Evolutionary conservation across 2,797 vertebrate species (phyloP).

Genomic region (Malurus leucopterus): DNA sequence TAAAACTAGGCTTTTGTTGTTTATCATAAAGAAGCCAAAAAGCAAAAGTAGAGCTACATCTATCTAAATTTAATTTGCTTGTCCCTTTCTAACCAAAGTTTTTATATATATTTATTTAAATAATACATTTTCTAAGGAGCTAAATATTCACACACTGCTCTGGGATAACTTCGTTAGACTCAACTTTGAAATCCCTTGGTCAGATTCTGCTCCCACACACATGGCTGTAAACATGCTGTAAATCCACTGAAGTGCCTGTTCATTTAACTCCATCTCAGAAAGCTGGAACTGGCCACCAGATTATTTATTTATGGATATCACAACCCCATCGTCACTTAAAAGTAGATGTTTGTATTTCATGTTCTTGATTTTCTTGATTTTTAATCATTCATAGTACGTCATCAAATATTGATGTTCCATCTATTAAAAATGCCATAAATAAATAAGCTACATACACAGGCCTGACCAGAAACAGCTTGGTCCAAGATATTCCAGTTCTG

Average conservation of each 20-base stretch:
- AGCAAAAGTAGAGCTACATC: background rate
- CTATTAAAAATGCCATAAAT: slow-evolving; percentile 58
- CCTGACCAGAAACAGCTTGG: slow-evolving; percentile 20
- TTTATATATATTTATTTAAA: slow-evolving; percentile 8
- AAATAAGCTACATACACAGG: background rate
- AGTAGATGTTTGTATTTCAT: slow-evolving; percentile 55
- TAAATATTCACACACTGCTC: background rate
- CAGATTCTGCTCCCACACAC: background rate
- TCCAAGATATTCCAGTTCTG: background rate
- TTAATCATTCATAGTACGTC: slow-evolving; percentile 42
- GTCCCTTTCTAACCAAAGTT: background rate
- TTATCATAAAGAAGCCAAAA: background rate
- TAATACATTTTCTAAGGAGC: slow-evolving; percentile 11
- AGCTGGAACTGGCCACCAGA: background rate
- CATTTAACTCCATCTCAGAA: background rate
- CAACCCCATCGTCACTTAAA: slow-evolving; percentile 28
- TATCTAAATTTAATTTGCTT: slow-evolving; percentile 17
- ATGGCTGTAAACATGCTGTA: slow-evolving; percentile 9
- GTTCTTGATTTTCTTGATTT: slow-evolving; percentile 51
- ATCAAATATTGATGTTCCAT: slow-evolving; percentile 51
- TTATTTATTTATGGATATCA: slow-evolving; percentile 42
- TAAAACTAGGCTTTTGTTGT: background rate
- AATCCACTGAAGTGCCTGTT: slow-evolving; percentile 4
- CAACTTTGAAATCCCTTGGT: slow-evolving; percentile 22
- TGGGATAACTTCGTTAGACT: slow-evolving; percentile 2